Percentiles rank a stretch among this genome's conserved stretches.
Evolutionary conservation across 92 coral and sea anemone genomes (phyloP).

Genomic region (Diadumene lineata): DNA sequence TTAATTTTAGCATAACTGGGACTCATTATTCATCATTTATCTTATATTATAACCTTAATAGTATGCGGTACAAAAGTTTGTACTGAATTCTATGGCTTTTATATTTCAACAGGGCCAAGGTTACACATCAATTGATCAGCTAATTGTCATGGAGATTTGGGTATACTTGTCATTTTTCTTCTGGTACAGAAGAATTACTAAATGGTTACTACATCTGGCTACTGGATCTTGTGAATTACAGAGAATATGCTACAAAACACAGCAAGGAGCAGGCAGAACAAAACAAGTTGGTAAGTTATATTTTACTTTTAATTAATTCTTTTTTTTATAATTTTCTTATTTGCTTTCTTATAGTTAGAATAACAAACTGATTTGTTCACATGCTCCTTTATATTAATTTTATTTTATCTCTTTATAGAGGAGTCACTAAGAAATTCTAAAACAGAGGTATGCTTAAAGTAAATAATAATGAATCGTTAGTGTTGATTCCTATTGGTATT

Average conservation of each 20-base stretch:
- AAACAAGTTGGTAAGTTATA: conserved; percentile 71
- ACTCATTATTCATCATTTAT: too few relatives aligned
- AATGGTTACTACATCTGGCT: conserved; percentile 81
- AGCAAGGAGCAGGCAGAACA: conserved; percentile 78
- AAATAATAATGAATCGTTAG: neutral
- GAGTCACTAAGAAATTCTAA: conserved; percentile 82
- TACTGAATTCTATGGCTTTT: too few relatives aligned
- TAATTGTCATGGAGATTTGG: conserved; percentile 70
- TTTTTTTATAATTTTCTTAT: neutral
- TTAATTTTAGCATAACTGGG: too few relatives aligned
- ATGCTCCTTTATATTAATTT: neutral
- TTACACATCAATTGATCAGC: conserved; percentile 60
- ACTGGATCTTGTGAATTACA: conserved; percentile 91
- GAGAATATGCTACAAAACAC: conserved; percentile 83
- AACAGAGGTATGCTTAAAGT: conserved; percentile 55
- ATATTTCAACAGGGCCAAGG: neutral
- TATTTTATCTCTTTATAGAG: conserved; percentile 39
- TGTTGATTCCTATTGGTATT: too few relatives aligned
- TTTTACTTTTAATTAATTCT: neutral
- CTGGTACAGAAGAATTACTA: conserved; percentile 90
- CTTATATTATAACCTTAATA: too few relatives aligned
- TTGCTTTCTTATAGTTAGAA: neutral
- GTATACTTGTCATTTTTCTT: conserved; percentile 79
- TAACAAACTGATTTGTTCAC: neutral
- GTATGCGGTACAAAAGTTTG: too few relatives aligned